Evolutionary conservation across 2,113 vertebrate genomes (phyloP).

Genomic region (Pseudorectes ferrugineus): DNA sequence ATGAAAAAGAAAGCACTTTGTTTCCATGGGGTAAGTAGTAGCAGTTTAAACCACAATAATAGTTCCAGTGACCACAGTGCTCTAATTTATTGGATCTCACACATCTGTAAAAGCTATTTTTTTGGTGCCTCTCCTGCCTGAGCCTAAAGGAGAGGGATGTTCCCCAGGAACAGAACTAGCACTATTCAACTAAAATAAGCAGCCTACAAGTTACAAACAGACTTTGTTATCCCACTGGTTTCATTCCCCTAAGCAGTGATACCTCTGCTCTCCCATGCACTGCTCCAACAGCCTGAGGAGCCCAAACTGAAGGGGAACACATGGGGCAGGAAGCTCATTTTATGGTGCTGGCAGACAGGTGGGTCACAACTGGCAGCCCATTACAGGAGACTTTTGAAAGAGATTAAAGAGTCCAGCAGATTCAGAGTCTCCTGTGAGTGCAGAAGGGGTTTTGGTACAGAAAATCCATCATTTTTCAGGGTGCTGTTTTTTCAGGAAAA

Average conservation of each 20-base stretch:
- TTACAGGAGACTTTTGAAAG: not conserved
- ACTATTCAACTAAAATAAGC: not conserved
- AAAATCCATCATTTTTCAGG: not conserved
- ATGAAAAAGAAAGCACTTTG: slow-evolving; percentile 11
- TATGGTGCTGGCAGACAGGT: not conserved
- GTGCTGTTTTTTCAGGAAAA: not conserved
- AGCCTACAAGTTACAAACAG: not conserved
- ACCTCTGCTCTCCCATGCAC: not conserved
- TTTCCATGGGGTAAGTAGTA: slow-evolving; percentile 49
- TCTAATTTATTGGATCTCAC: not conserved
- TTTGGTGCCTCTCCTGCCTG: not conserved
- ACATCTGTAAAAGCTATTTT: not conserved
- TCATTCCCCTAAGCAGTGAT: not conserved
- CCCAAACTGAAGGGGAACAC: not conserved
- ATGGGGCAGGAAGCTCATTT: not conserved
- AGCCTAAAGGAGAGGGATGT: not conserved
- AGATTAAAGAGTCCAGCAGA: not conserved
- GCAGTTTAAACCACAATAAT: slow-evolving; percentile 40
- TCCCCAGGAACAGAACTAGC: not conserved
- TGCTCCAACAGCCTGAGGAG: not conserved
- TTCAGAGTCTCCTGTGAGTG: not conserved
- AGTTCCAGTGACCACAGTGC: slow-evolving; percentile 36
- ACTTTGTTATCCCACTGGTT: not conserved
- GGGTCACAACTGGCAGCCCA: not conserved
- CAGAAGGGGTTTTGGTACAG: not conserved